Evolutionary conservation across 2,113 vertebrate species (phyloP), one percentile per base, ranked within the genome.

Genomic region (Chitala chitala): DNA sequence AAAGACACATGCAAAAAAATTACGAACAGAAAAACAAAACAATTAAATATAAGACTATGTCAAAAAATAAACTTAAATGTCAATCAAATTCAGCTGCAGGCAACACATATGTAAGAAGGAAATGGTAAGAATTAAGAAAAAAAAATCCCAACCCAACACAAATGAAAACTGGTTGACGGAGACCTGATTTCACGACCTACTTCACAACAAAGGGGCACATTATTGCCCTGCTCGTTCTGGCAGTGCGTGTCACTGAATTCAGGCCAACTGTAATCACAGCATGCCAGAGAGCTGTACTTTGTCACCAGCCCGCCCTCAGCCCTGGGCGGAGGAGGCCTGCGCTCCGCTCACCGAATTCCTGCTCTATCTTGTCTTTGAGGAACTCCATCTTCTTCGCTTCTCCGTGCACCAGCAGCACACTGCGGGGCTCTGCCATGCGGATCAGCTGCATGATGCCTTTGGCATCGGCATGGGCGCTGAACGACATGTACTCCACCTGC

Each of bases 401-500:
- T 0, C 97, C 96, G 0, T 99, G 97, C 0, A 99, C 97, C 59
- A 99, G 90, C 54, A 98, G 90, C 75, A 99, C 93, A 0, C 86
- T 93, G 0, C 92, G 88, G 0, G 97, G 96, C 86, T 99, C 97
- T 0, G 96, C 97, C 90, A 98, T 97, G 6, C 96, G 93, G 29
- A 98, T 95, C 26, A 99, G 93, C 89, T 98, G 96, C 97, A 99
- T 99, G 84, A 99, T 98, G 42, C 97, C 96, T 78, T 99, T 99
- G 73, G 97, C 96, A 0, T 99, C 96, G 0, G 97, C 97, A 0
- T 98, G 97, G 46, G 96, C 95, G 0, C 96, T 99, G 86, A 99
- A 99, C 8, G 96, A 98, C 96, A 99, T 99, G 89, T 99, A 99
- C 78, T 99, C 97, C 86, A 99, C 97, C 87, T 99, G 97, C 83